These are phyloP conservation scores for Lasiurus cinereus DNA, from an alignment of 2,113 vertebrate genomes.

Conservation along the genomic window DNA sequence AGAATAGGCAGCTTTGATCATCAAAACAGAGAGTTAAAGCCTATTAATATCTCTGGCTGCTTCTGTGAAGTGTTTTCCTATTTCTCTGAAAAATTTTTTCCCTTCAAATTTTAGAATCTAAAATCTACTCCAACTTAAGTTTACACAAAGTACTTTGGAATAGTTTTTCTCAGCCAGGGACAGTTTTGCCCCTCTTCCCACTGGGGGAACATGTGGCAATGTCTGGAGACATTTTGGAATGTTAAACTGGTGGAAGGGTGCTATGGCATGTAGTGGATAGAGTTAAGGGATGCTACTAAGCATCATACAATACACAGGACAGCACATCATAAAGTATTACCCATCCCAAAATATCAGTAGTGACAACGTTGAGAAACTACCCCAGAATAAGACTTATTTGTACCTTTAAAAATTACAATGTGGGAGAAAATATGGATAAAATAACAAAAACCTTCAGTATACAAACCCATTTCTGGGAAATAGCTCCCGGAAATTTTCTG, in stretches of 20 bases:
- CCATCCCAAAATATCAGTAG: slow-evolving; percentile 16
- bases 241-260: neutral
- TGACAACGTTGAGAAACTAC: slow-evolving; percentile 9
- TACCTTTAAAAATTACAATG: neutral
- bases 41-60: neutral
- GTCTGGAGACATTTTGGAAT: slow-evolving; percentile 27
- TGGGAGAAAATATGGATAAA: neutral
- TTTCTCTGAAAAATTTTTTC: slow-evolving; percentile 25
- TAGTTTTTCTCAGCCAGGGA: neutral
- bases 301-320: neutral
- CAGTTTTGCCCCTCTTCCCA: neutral
- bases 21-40: neutral
- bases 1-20: neutral
- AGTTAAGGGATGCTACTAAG: slow-evolving; percentile 10
- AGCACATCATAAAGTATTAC: neutral
- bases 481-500: slow-evolving; percentile 87
- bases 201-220: neutral
- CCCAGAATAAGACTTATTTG: neutral
- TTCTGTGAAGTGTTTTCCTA: neutral
- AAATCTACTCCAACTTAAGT: slow-evolving; percentile 38
- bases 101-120: slow-evolving; percentile 53
- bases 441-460: slow-evolving; percentile 53
- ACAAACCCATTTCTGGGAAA: slow-evolving; percentile 91
- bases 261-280: neutral
- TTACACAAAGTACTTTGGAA: neutral